Evolutionary conservation across 2,888 invertebrate genomes (phyloP), one percentile per base, ranked within the genome.

Genomic region (Dione vanillae): DNA sequence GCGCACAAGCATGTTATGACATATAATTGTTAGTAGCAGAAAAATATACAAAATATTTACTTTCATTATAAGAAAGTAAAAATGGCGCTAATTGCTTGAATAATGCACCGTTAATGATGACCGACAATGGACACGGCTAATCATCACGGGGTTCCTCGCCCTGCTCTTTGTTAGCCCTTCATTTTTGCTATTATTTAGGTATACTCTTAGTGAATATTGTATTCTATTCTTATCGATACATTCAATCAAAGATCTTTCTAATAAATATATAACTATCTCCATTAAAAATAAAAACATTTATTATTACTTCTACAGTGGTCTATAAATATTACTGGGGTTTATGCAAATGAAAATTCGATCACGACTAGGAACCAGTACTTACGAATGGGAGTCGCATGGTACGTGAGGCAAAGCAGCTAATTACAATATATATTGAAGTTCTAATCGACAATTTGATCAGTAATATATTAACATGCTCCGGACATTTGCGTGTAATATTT

Each of bases 271-370:
- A n/a, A 52, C 0, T 0, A 0, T 5, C 0, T 19, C 3, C 11
- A 52, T 52, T 52, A 27, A 6, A 52, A 52, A 27, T 20, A 20
- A 41, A 41, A 10, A 52, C 51, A 40, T 43, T 41, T 59, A 12
- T 41, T 20, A 20, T 59, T 45, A 61, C 66, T 56, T 65, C 58
- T 69, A 71, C 64, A 67, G 64, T 61, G 51, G 58, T 65, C 64
- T 69, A 71, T 73, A 69, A 73, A 73, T 74, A 73, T 70, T 72
- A 58, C 80, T 80, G 78, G 83, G 80, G 82, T 85, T 85, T 85
- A 89, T 88, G 86, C 83, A 86, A 88, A 90, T 86, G 83, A 85
- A 81, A 85, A 86, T 85, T 85, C 83, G 82, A 83, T 84, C 85
- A 86, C 84, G 84, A 83, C 78, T 80, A 76, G 77, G 71, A 79